These are phyloP conservation scores for Dasyurus viverrinus DNA, from an alignment of 2,113 vertebrate species.

Conservation along the genomic window DNA sequence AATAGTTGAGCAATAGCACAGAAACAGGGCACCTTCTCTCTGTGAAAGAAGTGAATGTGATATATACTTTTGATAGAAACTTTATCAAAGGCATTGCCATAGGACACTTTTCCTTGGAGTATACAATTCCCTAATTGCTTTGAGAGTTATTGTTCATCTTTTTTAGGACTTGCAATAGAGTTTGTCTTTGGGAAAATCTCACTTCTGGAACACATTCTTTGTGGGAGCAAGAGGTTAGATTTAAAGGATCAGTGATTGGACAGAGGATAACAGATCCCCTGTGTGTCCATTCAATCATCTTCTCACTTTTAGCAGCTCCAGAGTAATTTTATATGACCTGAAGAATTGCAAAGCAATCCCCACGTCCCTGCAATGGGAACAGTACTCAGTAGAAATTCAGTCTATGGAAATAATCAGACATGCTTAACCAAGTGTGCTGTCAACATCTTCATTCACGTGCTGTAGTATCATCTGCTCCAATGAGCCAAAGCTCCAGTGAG, in stretches of 20 bases:
- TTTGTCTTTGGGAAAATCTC: not conserved
- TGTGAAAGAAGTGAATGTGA: not conserved
- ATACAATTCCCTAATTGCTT: not conserved
- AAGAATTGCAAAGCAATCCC: not conserved
- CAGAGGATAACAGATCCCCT: not conserved
- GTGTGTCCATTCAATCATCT: not conserved
- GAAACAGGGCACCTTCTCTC: not conserved
- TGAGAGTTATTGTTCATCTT: not conserved
- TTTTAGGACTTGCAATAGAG: not conserved
- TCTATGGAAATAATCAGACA: not conserved
- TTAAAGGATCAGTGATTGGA: not conserved
- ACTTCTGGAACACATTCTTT: not conserved
- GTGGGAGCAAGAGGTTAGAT: not conserved
- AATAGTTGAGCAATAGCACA: not conserved
- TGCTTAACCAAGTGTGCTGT: not conserved
- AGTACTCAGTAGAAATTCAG: not conserved
- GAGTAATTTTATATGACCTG: not conserved
- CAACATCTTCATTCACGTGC: not conserved
- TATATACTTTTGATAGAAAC: not conserved
- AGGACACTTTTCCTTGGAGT: not conserved
- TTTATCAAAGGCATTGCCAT: not conserved
- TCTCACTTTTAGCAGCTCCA: not conserved
- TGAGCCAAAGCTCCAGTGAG: not conserved
- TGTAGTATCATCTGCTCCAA: not conserved
- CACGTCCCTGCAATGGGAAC: not conserved